A percentile compares a stretch with the other conserved stretches of the same genome.
These are phyloP conservation scores for Xiphorhynchus elegans DNA, from an alignment of 2,113 vertebrate species.

Conservation along the genomic window DNA sequence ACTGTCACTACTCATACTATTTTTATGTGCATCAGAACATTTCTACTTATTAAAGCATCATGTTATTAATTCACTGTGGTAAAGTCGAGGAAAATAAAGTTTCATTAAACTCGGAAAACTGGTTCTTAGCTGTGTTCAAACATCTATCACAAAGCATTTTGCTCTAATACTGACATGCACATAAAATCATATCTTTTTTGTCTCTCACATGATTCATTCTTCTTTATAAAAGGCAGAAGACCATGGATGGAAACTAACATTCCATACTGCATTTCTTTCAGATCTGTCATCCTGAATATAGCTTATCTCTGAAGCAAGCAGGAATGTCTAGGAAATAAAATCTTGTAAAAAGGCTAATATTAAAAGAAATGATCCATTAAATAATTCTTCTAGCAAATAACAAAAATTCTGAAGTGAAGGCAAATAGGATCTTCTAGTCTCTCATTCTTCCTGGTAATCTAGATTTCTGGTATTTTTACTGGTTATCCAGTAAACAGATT, in stretches of 20 bases:
- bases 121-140: not conserved
- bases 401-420: not conserved
- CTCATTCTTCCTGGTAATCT: not conserved
- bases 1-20: not conserved
- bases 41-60: not conserved
- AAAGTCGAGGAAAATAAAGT: not conserved
- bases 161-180: constrained; percentile 1
- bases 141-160: not conserved
- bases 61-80: not conserved
- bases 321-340: constrained; percentile 36
- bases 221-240: constrained; percentile 20
- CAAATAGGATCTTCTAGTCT: not conserved
- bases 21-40: not conserved
- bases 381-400: constrained; percentile 37
- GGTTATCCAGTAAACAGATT: not conserved
- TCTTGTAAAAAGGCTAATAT: not conserved
- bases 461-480: not conserved
- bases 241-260: not conserved
- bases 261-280: not conserved
- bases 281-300: not conserved
- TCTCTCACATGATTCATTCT: not conserved
- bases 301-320: not conserved
- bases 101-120: not conserved
- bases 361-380: constrained; percentile 39
- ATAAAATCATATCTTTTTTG: not conserved